Percentiles rank a stretch among this genome's conserved stretches.
phyloP scores from a whole-genome alignment of 2,113 vertebrate genomes.

The Phylloscopus whistleri region DNA sequence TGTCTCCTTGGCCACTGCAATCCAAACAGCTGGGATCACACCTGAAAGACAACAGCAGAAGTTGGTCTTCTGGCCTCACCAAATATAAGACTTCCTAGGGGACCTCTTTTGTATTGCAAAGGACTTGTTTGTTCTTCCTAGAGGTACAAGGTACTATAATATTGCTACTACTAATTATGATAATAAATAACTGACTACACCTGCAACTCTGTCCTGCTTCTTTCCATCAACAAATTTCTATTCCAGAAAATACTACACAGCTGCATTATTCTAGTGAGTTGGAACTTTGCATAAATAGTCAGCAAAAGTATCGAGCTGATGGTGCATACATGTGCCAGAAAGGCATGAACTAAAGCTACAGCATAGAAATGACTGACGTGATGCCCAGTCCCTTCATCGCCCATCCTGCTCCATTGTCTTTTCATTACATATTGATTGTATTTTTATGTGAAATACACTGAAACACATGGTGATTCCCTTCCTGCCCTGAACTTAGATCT shows the following conservation, averaged over 20 bases:
- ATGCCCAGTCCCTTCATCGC: not conserved
- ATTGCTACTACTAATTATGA: not conserved
- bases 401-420: not conserved
- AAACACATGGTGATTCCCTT: not conserved
- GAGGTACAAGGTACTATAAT: not conserved
- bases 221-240: not conserved
- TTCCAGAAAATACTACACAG: not conserved
- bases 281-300: not conserved
- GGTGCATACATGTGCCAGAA: not conserved
- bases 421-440: not conserved
- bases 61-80: not conserved
- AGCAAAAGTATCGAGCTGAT: not conserved
- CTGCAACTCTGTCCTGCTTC: not conserved
- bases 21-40: slow-evolving; percentile 91
- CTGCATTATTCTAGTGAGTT: not conserved
- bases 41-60: slow-evolving; percentile 64
- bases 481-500: not conserved
- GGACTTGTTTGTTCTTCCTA: not conserved
- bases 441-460: not conserved
- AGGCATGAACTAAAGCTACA: not conserved
- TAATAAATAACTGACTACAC: not conserved
- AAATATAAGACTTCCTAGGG: not conserved
- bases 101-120: not conserved
- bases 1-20: slow-evolving; percentile 88
- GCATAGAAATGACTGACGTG: not conserved